These are phyloP conservation scores for Gryllus longicercus DNA, from an alignment of 2,888 invertebrate genomes.

Conservation along the genomic window DNA sequence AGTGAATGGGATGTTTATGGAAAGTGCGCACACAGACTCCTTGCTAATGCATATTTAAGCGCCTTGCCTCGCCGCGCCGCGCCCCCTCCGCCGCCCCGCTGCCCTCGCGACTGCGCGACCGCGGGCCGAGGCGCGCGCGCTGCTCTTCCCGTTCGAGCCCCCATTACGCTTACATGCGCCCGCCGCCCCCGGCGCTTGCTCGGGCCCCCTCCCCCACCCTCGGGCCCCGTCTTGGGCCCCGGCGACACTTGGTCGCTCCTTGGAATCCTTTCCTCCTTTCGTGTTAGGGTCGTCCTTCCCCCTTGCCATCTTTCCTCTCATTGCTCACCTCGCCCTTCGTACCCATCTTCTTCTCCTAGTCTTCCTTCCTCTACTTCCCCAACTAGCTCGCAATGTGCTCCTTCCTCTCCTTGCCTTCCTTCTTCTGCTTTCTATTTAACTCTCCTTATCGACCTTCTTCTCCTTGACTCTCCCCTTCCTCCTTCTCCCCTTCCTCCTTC, in stretches of 20 bases:
- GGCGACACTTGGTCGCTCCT: neutral
- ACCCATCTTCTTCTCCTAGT: neutral
- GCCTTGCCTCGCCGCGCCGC: neutral
- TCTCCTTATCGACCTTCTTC: neutral
- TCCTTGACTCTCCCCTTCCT: neutral
- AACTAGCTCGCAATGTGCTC: no score
- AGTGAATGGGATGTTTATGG: conserved; percentile 27
- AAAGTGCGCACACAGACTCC: conserved; percentile 27
- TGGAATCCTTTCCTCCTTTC: no score
- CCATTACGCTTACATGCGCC: no score
- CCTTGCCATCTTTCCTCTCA: no score
- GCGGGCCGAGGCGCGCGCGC: no score
- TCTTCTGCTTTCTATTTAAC: neutral
- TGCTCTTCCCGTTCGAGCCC: no score
- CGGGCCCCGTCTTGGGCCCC: no score
- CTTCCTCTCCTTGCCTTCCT: neutral
- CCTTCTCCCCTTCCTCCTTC: neutral
- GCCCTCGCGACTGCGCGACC: neutral
- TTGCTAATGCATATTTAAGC: conserved; percentile 31
- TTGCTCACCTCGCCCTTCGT: neutral
- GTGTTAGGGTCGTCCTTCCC: no score
- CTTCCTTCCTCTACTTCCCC: neutral
- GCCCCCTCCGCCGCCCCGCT: neutral
- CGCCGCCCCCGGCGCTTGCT: no score
- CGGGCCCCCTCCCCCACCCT: no score